Percentiles rank a stretch among this genome's conserved stretches.
Conservation (phyloP, 2,888 invertebrate species). For the Drosophila leonis region DNA sequence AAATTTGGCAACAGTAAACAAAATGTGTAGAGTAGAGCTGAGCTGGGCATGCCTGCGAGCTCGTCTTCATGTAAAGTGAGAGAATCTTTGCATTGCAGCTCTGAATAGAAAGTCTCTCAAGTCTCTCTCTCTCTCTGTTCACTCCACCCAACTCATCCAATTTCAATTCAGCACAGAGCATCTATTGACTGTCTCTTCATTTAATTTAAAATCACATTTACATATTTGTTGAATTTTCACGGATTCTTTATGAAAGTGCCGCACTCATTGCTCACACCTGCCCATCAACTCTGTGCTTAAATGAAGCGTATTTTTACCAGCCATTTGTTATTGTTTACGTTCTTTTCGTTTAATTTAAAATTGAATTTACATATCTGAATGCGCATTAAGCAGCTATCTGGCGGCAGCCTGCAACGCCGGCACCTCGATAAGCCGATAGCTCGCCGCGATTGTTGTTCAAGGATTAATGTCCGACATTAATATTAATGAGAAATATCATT, state of each 20-base stretch:
- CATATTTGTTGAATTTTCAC: neutral
- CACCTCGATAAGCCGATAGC: neutral
- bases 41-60: neutral
- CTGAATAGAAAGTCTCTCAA: too few relatives aligned
- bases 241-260: neutral
- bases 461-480: neutral
- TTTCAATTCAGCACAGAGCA: neutral
- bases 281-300: neutral
- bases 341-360: neutral
- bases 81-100: too few relatives aligned
- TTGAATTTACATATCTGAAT: conserved; percentile 5
- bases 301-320: neutral
- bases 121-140: too few relatives aligned
- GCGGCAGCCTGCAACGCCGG: neutral
- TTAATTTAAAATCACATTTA: neutral
- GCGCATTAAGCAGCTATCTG: neutral
- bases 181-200: neutral
- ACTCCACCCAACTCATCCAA: too few relatives aligned
- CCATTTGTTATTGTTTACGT: conserved; percentile 10
- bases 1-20: too few relatives aligned
- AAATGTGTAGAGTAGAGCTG: neutral
- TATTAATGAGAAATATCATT: conserved; percentile 20
- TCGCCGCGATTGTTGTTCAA: neutral
- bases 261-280: too few relatives aligned
- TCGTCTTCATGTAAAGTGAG: too few relatives aligned